Evolutionary conservation across 1,140 invertebrate species (phyloP).

Genomic region (Spodoptera frugiperda): DNA sequence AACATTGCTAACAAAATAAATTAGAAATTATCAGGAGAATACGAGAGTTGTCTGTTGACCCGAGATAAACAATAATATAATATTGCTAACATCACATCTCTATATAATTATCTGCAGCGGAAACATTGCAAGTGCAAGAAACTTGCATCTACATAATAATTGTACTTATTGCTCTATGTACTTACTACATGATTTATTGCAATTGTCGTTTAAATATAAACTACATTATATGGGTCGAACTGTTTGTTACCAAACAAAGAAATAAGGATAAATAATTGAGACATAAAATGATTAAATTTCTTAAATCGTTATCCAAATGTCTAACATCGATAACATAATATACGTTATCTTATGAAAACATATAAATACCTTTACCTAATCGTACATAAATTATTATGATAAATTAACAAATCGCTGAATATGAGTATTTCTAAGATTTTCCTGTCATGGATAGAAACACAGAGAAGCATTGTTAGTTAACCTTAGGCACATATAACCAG

Average conservation of each 20-base stretch:
- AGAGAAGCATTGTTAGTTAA: constrained; percentile 48
- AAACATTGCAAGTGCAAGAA: constrained; percentile 43
- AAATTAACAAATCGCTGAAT: not conserved
- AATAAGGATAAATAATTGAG: too few species aligned
- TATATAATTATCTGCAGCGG: not conserved
- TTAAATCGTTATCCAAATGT: too few species aligned
- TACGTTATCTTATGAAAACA: not conserved
- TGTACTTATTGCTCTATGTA: not conserved
- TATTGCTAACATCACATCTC: constrained; percentile 55
- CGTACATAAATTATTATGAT: not conserved
- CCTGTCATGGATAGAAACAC: constrained; percentile 32
- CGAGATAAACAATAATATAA: constrained; percentile 72
- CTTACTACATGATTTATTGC: constrained; percentile 8
- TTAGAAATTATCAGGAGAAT: constrained; percentile 68
- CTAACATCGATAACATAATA: not conserved
- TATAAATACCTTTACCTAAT: constrained; percentile 13
- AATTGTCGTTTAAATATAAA: constrained; percentile 28
- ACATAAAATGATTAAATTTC: not conserved
- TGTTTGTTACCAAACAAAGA: constrained; percentile 25
- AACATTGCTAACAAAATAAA: constrained; percentile 65
- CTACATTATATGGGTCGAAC: constrained; percentile 8
- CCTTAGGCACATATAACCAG: constrained; percentile 67
- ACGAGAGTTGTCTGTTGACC: constrained; percentile 74
- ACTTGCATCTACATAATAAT: constrained; percentile 12
- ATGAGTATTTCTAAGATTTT: not conserved